Evolutionary conservation across 2,113 vertebrate species (phyloP).

Genomic region (Dromas ardeola): DNA sequence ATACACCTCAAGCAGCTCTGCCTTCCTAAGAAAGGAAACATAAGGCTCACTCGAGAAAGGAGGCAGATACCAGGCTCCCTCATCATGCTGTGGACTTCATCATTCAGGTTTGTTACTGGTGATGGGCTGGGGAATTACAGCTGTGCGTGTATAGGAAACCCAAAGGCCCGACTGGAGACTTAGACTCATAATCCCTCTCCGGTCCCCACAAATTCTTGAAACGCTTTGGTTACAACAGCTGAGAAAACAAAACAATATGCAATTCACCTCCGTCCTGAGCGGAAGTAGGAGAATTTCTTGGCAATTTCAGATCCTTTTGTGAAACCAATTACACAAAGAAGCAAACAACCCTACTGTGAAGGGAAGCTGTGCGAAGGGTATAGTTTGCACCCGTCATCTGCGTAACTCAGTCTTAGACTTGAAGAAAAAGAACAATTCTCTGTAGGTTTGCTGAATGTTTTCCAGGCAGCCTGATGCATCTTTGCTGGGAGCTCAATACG

Average conservation of each 20-base stretch:
- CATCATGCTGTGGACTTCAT: neutral
- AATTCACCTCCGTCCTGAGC: neutral
- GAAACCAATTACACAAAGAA: neutral
- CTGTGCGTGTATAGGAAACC: neutral
- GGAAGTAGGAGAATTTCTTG: conserved; percentile 8
- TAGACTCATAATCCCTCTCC: neutral
- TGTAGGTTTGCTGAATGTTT: neutral
- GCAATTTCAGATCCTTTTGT: neutral
- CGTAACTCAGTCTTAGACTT: neutral
- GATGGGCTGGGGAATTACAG: neutral
- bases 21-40: neutral
- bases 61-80: neutral
- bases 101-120: neutral
- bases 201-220: neutral
- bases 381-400: neutral
- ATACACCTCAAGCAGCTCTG: neutral
- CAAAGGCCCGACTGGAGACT: neutral
- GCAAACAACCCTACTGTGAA: neutral
- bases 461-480: neutral
- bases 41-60: neutral
- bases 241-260: conserved; percentile 28
- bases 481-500: neutral
- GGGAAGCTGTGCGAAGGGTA: neutral
- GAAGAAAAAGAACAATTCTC: neutral
- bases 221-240: neutral